Conservation (phyloP, 2,113 vertebrate genomes). For the Corythornis cristatus region DNA sequence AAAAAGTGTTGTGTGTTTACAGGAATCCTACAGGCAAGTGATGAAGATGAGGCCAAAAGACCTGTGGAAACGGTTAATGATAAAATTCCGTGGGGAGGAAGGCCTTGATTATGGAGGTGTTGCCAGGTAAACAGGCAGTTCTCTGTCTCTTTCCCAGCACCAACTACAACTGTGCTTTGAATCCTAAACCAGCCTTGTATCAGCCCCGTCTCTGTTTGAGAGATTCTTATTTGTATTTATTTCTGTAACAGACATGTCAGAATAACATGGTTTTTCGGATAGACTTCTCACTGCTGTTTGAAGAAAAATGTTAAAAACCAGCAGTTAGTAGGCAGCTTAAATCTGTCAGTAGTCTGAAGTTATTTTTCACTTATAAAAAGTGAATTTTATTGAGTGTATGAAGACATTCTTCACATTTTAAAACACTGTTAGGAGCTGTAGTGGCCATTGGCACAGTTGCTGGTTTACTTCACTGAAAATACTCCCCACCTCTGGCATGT, state of each 20-base stretch:
- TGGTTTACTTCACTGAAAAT: background rate
- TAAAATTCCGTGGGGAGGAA: slow-evolving; percentile 98
- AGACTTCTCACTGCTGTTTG: background rate
- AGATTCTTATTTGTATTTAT: background rate
- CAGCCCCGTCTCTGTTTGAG: background rate
- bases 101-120: slow-evolving; percentile 98
- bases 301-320: background rate
- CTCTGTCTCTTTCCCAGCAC: background rate
- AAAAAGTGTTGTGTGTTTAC: slow-evolving; percentile 1
- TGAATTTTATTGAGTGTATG: background rate
- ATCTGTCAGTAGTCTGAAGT: background rate
- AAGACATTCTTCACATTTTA: background rate
- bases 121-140: slow-evolving; percentile 83
- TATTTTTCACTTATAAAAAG: background rate
- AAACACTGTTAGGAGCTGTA: background rate
- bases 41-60: slow-evolving; percentile 99
- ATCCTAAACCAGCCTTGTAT: background rate
- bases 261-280: background rate
- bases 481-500: background rate
- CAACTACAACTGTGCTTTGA: background rate
- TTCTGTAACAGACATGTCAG: background rate
- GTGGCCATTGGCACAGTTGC: background rate
- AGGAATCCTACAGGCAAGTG: slow-evolving; percentile 98
- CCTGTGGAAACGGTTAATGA: slow-evolving; percentile 98
- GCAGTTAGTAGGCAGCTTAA: background rate